These are phyloP conservation scores for Folsomia manolachei DNA, from an alignment of 2,888 invertebrate species.

Conservation along the genomic window DNA sequence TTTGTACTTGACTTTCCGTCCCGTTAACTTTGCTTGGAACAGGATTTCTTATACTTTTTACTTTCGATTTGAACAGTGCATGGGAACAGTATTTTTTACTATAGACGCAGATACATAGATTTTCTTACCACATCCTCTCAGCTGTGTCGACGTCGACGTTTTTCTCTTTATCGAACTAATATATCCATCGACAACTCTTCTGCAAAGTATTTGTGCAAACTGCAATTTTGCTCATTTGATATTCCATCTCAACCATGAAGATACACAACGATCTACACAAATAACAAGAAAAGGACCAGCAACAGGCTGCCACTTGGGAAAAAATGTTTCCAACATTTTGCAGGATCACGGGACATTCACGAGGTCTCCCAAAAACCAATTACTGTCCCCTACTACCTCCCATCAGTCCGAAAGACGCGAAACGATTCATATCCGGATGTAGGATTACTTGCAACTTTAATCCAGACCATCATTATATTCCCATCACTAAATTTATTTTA, in stretches of 20 bases:
- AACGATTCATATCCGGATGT: conserved; percentile 58
- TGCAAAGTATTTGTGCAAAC: too few relatives aligned
- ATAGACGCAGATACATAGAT: not conserved
- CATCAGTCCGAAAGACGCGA: conserved; percentile 77
- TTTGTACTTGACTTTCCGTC: not conserved
- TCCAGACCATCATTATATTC: conserved; percentile 30
- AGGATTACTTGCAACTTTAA: conserved; percentile 36
- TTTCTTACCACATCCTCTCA: too few relatives aligned
- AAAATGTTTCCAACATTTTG: conserved; percentile 59
- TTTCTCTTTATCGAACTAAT: too few relatives aligned
- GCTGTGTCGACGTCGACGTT: not conserved
- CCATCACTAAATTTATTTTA: conserved; percentile 26
- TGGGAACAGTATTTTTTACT: not conserved
- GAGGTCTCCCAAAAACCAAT: conserved; percentile 75
- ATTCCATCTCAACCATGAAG: too few relatives aligned
- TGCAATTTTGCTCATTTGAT: too few relatives aligned
- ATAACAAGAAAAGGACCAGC: not conserved
- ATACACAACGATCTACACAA: too few relatives aligned
- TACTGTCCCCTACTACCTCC: conserved; percentile 77
- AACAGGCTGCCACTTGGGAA: too few relatives aligned
- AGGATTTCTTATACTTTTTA: not conserved
- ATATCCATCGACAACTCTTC: too few relatives aligned
- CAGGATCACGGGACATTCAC: conserved; percentile 75
- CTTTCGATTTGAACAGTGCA: not conserved
- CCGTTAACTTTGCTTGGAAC: too few relatives aligned